phyloP scores from a whole-genome alignment of 2,113 vertebrate genomes.

The Phrynosoma blainvillii region DNA sequence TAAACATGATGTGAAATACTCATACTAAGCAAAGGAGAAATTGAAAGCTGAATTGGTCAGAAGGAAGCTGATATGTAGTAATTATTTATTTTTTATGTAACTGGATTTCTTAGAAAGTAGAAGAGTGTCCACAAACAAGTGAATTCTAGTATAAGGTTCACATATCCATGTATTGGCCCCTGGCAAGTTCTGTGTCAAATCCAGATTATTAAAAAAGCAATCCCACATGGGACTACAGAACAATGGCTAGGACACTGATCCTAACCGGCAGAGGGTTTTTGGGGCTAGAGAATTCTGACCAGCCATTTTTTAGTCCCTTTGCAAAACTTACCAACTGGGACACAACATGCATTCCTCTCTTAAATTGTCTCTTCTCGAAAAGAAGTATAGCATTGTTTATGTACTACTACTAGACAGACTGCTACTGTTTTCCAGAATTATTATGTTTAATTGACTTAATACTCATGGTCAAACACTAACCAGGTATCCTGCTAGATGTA shows the following conservation, averaged over 20 bases:
- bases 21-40: conserved; percentile 38
- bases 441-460: not conserved
- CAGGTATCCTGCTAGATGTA: not conserved
- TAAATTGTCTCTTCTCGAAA: not conserved
- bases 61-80: not conserved
- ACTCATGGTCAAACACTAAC: too few relatives aligned
- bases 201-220: not conserved
- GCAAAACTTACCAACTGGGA: not conserved
- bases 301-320: not conserved
- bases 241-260: not conserved
- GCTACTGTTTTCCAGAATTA: not conserved
- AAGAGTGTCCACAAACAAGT: not conserved
- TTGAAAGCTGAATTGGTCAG: conserved; percentile 16
- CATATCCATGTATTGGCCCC: not conserved
- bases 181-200: not conserved
- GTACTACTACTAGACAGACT: too few relatives aligned
- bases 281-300: not conserved
- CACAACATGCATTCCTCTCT: not conserved
- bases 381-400: too few relatives aligned
- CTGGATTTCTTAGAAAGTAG: not conserved
- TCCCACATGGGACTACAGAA: not conserved
- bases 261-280: not conserved
- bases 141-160: not conserved
- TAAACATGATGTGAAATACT: conserved; percentile 12
- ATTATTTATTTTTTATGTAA: conserved; percentile 9